A percentile compares a stretch with the other conserved stretches of the same genome.
Conservation (phyloP, 2,888 invertebrate species). For the Margaritifera margaritifera region DNA sequence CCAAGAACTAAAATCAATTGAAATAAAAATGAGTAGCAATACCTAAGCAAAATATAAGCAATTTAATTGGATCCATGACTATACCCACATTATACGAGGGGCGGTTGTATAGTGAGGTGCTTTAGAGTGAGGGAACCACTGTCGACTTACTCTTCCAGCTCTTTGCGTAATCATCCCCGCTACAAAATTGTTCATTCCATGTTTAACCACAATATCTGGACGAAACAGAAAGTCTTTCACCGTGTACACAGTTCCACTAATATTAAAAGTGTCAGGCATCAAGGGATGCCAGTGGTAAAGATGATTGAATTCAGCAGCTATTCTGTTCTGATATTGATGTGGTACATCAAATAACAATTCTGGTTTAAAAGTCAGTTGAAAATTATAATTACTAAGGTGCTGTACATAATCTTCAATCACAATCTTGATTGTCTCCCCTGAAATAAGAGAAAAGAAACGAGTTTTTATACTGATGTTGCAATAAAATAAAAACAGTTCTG, state of each 20-base stretch:
- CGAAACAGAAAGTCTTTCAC: constrained; percentile 68
- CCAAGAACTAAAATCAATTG: too few species aligned
- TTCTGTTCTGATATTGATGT: constrained; percentile 73
- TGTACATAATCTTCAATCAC: constrained; percentile 73
- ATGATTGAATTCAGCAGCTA: constrained; percentile 72
- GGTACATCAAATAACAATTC: constrained; percentile 66
- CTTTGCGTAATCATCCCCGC: constrained; percentile 64
- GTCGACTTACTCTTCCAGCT: constrained; percentile 68
- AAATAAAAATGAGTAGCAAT: too few species aligned
- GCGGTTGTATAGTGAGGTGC: too few species aligned
- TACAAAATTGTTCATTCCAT: constrained; percentile 68
- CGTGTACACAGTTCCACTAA: constrained; percentile 63
- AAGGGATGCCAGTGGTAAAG: constrained; percentile 74
- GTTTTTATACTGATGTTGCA: constrained; percentile 71
- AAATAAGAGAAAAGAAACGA: constrained; percentile 15
- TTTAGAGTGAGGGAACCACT: too few species aligned
- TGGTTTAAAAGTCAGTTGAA: constrained; percentile 69
- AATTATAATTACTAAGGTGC: constrained; percentile 72
- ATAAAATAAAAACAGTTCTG: constrained; percentile 69
- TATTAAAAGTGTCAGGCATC: constrained; percentile 69
- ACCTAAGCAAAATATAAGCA: too few species aligned
- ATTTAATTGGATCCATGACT: too few species aligned
- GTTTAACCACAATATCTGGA: constrained; percentile 65
- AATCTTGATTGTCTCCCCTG: constrained; percentile 74
- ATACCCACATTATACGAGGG: too few species aligned